phyloP scores from a whole-genome alignment of 2,113 vertebrate species.

The Tor tambroides region DNA sequence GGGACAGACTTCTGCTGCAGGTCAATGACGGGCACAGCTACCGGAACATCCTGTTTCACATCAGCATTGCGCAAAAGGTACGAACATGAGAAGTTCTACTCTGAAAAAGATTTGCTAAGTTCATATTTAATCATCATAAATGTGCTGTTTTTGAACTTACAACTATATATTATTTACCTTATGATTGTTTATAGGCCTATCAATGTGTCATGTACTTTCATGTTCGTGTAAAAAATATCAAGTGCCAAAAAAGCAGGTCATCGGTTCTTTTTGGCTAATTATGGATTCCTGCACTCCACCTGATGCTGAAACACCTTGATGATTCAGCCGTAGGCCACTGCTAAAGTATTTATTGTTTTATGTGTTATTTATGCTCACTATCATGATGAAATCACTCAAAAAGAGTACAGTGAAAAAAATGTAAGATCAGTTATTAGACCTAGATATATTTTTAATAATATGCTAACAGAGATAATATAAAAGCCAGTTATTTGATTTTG shows the following conservation, averaged over 20 bases:
- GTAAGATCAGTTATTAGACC: background rate
- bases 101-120: background rate
- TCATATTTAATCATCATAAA: too few relatives aligned
- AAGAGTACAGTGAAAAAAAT: background rate
- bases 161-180: too few relatives aligned
- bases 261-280: background rate
- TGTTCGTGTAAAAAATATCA: background rate
- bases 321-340: background rate
- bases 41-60: slow-evolving; percentile 81
- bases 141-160: too few relatives aligned
- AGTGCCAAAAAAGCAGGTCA: background rate
- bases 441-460: background rate
- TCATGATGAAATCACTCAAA: slow-evolving; percentile 32
- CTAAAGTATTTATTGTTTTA: background rate
- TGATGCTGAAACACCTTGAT: background rate
- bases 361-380: background rate
- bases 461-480: background rate
- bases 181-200: background rate
- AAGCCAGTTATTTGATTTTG: background rate
- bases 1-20: slow-evolving; percentile 83
- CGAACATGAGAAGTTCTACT: background rate
- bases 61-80: slow-evolving; percentile 75
- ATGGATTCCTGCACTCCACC: too few relatives aligned
- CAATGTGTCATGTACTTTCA: slow-evolving; percentile 24
- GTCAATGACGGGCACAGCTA: slow-evolving; percentile 86